phyloP scores from a whole-genome alignment of 2,113 vertebrate species.

The Saguinus midas region DNA sequence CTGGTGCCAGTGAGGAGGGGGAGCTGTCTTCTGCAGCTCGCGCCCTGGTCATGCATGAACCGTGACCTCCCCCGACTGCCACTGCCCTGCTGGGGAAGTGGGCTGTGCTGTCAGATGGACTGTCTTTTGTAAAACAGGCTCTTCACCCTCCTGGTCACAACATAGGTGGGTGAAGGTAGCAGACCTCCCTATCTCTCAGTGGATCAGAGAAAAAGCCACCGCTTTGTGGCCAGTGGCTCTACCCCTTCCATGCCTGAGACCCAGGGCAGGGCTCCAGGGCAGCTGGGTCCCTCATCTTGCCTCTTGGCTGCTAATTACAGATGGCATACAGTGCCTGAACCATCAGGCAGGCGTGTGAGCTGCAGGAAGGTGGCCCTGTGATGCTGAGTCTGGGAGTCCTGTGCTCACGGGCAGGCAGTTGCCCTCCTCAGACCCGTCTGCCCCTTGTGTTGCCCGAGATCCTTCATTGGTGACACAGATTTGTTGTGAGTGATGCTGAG shows the following conservation, averaged over 20 bases:
- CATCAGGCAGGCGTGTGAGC: fast-evolving
- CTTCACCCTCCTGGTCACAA: neutral
- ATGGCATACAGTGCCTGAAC: neutral
- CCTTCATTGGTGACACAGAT: neutral
- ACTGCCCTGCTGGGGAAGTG: neutral
- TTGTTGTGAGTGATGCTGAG: neutral
- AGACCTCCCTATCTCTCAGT: neutral
- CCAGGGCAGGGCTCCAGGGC: neutral
- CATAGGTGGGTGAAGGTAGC: neutral
- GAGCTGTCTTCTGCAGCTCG: neutral
- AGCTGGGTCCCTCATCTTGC: neutral
- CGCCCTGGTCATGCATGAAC: fast-evolving
- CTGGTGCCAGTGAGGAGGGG: neutral
- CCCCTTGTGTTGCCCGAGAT: neutral
- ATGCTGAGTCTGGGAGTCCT: no score
- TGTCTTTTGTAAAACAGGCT: neutral
- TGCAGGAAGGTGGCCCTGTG: no score
- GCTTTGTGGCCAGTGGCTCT: fast-evolving
- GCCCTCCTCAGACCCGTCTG: neutral
- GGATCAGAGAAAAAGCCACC: fast-evolving
- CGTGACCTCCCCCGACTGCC: fast-evolving
- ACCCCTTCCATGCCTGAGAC: neutral
- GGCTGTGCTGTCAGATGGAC: neutral
- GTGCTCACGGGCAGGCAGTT: fast-evolving
- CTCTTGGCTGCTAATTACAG: neutral